Conservation (phyloP, 35 echinoderm and acorn worm genomes). For the Holothuria glaberrima region DNA sequence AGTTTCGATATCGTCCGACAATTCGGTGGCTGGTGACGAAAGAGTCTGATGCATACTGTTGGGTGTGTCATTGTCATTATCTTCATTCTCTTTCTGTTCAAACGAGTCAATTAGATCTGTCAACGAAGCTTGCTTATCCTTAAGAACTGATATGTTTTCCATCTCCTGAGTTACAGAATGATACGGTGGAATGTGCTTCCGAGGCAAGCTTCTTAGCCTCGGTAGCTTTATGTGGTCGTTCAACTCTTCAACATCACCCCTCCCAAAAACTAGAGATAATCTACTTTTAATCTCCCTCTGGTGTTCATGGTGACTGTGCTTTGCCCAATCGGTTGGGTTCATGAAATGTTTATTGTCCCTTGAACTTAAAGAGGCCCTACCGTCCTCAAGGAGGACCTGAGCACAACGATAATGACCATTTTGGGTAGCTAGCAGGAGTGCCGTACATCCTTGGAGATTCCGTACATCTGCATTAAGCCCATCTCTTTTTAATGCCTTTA, state of each 20-base stretch:
- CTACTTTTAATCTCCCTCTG: constrained; percentile 65
- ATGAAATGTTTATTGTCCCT: constrained; percentile 94
- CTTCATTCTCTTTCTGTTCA: constrained; percentile 61
- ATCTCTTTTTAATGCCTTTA: constrained; percentile 61
- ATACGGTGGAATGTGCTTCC: constrained; percentile 66
- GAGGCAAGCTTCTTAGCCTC: background rate
- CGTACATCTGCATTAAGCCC: constrained; percentile 73
- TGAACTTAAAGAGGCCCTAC: constrained; percentile 78
- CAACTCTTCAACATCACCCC: constrained; percentile 8
- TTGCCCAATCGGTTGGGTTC: constrained; percentile 96
- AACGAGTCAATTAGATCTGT: constrained; percentile 69
- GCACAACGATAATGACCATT: constrained; percentile 90
- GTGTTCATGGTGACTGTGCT: constrained; percentile 66
- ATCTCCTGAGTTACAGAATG: constrained; percentile 60
- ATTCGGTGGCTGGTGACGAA: background rate
- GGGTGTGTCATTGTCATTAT: background rate
- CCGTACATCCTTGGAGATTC: constrained; percentile 95
- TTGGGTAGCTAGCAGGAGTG: constrained; percentile 88
- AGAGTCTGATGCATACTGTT: background rate
- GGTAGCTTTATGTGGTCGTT: background rate
- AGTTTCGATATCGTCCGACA: constrained; percentile 20
- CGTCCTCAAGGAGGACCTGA: constrained; percentile 78
- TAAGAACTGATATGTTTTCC: constrained; percentile 44
- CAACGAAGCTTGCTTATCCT: constrained; percentile 56
- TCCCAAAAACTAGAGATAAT: background rate